Conservation (phyloP, 2,888 invertebrate species). For the Abrostola triplasia region DNA sequence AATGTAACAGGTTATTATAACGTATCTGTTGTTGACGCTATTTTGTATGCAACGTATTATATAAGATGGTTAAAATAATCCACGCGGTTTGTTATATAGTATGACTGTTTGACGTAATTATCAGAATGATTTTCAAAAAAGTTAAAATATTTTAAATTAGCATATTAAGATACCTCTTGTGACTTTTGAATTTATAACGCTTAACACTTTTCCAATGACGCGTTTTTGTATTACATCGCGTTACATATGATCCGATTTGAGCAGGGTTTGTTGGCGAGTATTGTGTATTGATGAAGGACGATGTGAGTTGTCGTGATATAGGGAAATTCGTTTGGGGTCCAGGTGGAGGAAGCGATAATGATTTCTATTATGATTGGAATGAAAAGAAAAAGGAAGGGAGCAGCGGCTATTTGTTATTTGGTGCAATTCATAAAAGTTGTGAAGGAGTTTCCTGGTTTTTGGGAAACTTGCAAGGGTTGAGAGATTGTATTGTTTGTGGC, state of each 20-base stretch:
- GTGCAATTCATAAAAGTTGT: conserved; percentile 21
- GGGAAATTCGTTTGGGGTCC: conserved; percentile 19
- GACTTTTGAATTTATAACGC: neutral
- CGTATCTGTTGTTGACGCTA: too few species aligned
- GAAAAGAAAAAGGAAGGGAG: conserved; percentile 36
- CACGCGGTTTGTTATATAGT: too few species aligned
- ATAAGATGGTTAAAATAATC: too few species aligned
- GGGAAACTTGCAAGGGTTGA: neutral
- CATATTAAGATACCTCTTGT: neutral
- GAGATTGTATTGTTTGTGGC: neutral
- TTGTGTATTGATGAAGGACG: conserved; percentile 34
- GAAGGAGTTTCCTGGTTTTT: neutral
- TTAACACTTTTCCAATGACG: neutral
- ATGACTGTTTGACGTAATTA: too few species aligned
- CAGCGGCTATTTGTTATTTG: conserved; percentile 19
- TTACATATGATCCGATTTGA: conserved; percentile 38
- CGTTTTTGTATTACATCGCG: conserved; percentile 36
- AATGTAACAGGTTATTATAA: too few species aligned
- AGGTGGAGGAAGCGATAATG: conserved; percentile 47
- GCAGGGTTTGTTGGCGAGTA: conserved; percentile 33
- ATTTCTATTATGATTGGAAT: conserved; percentile 44
- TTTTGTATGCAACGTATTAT: too few species aligned
- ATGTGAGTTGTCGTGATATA: conserved; percentile 31
- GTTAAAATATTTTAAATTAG: too few species aligned
- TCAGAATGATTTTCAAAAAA: too few species aligned